These are phyloP conservation scores for Euthynnus affinis DNA, from an alignment of 2,797 vertebrate genomes.

Conservation along the genomic window DNA sequence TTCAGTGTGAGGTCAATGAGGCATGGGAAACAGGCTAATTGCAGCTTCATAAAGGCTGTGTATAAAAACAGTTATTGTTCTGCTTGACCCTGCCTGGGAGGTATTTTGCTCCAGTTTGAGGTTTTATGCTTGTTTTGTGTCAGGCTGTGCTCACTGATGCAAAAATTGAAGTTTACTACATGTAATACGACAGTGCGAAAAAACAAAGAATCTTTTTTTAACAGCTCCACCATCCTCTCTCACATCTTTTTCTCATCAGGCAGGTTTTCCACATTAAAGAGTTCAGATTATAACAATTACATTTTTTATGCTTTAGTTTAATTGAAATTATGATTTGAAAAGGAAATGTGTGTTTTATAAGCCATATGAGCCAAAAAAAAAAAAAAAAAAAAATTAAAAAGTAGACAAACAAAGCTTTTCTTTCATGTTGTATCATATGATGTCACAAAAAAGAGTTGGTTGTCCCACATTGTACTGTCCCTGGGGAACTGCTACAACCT, in stretches of 20 bases:
- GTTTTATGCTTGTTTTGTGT: slow-evolving; percentile 48
- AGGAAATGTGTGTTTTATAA: background rate
- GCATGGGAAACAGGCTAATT: slow-evolving; percentile 82
- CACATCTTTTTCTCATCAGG: background rate
- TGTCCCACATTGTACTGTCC: too few relatives aligned
- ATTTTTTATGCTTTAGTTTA: background rate
- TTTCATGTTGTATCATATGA: background rate
- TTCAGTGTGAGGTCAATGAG: slow-evolving; percentile 72
- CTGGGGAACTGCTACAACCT: too few relatives aligned
- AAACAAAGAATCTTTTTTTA: background rate
- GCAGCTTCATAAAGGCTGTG: slow-evolving; percentile 67
- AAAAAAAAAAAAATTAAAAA: too few relatives aligned
- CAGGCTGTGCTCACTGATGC: slow-evolving; percentile 33
- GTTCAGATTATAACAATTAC: background rate
- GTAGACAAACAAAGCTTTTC: too few relatives aligned
- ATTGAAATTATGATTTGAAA: background rate
- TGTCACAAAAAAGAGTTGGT: too few relatives aligned
- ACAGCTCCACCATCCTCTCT: background rate
- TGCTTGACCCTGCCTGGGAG: slow-evolving; percentile 54
- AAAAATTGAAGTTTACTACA: slow-evolving; percentile 30
- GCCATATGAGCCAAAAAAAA: too few relatives aligned
- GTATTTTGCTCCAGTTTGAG: slow-evolving; percentile 52
- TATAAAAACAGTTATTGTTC: slow-evolving; percentile 82
- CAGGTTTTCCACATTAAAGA: background rate
- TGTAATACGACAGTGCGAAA: background rate